phyloP scores from a whole-genome alignment of 1,140 invertebrate genomes.

The Grapholita molesta region DNA sequence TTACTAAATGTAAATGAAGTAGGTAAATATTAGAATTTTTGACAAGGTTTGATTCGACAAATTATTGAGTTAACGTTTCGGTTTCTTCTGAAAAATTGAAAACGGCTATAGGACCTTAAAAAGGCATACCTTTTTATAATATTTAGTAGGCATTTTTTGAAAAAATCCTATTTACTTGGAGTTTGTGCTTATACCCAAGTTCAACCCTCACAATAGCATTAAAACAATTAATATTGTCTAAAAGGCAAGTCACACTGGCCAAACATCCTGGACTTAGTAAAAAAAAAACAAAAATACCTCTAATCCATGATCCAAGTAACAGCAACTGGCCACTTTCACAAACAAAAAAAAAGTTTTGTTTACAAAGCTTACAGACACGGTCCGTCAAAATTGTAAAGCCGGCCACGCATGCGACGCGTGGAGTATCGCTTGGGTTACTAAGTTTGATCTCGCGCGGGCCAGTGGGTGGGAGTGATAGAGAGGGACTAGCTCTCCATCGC shows the following conservation, averaged over 20 bases:
- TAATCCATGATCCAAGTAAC: background rate
- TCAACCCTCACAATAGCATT: no score
- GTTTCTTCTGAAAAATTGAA: no score
- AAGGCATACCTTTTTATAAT: no score
- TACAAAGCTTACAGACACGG: background rate
- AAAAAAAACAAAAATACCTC: background rate
- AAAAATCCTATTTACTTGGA: no score
- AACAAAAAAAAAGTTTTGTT: background rate
- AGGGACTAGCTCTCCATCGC: constrained; percentile 4
- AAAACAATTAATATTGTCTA: no score
- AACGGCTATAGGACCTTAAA: no score
- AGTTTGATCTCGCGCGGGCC: background rate
- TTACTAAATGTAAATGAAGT: no score
- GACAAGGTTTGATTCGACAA: no score
- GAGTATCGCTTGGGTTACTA: constrained; percentile 5
- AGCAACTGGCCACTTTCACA: constrained; percentile 9
- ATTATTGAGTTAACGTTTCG: no score
- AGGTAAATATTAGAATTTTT: no score
- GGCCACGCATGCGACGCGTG: background rate
- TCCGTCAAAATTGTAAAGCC: background rate
- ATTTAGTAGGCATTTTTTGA: no score
- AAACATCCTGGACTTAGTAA: background rate
- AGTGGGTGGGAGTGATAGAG: constrained; percentile 6
- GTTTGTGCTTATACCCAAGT: no score
- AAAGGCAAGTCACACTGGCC: background rate